Percentiles rank a stretch among this genome's conserved stretches.
Conservation (phyloP, 2,113 vertebrate genomes). For the Pionites leucogaster region DNA sequence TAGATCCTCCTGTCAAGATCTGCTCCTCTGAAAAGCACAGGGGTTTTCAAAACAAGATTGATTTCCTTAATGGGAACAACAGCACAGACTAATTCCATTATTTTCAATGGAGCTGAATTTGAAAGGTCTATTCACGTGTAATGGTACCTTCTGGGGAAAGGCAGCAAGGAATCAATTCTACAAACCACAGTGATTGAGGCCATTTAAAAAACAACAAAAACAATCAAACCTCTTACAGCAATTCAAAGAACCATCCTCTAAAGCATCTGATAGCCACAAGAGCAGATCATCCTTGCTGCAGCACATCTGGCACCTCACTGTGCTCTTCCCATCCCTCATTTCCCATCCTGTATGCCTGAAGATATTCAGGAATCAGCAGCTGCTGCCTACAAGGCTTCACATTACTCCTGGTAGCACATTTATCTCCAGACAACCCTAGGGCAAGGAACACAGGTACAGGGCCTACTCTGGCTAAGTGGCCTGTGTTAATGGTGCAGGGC, state of each 20-base stretch:
- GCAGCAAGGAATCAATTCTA: conserved; percentile 36
- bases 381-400: neutral
- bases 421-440: neutral
- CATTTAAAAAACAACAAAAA: conserved; percentile 37
- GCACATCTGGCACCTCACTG: neutral
- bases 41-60: conserved; percentile 50
- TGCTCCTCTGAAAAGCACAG: conserved; percentile 2
- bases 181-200: conserved; percentile 27
- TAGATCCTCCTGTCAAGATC: neutral
- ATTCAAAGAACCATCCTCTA: neutral
- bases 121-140: conserved; percentile 63
- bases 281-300: neutral
- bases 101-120: conserved; percentile 58
- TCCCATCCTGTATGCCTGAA: neutral
- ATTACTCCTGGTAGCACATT: neutral
- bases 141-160: conserved; percentile 59
- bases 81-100: conserved; percentile 32
- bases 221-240: neutral
- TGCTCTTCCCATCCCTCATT: neutral
- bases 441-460: neutral
- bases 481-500: neutral
- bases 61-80: conserved; percentile 45
- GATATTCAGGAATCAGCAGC: neutral
- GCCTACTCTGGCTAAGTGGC: neutral
- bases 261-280: neutral